A percentile compares a stretch with the other conserved stretches of the same genome.
phyloP scores from a whole-genome alignment of 2,797 vertebrate genomes.

The Helicolenus hilgendorfi region DNA sequence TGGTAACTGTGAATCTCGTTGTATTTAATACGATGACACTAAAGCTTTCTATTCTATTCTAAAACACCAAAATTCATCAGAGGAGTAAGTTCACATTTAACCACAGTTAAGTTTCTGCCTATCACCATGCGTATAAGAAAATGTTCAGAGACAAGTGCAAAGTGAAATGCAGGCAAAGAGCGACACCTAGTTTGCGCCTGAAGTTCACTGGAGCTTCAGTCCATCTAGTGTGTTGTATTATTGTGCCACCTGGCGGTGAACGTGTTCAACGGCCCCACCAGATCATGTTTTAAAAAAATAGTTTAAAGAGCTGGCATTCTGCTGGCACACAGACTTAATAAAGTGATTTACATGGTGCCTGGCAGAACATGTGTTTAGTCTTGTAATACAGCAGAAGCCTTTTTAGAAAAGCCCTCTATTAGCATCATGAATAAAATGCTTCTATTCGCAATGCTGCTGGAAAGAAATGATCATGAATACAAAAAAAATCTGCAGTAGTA shows the following conservation, averaged over 20 bases:
- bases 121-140: not conserved
- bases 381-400: not conserved
- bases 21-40: too few relatives aligned
- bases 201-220: accelerated
- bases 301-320: not conserved
- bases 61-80: not conserved
- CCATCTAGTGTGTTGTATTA: not conserved
- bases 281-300: not conserved
- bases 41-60: too few relatives aligned
- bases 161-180: not conserved
- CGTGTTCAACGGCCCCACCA: accelerated
- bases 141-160: not conserved
- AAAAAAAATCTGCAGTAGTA: not conserved
- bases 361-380: not conserved
- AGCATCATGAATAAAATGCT: not conserved
- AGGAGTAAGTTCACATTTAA: not conserved
- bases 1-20: too few relatives aligned
- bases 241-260: constrained; percentile 41
- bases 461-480: not conserved
- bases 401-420: not conserved
- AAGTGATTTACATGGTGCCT: not conserved
- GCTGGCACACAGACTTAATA: not conserved
- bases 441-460: not conserved
- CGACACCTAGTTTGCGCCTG: constrained; percentile 47
- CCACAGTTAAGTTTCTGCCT: not conserved